Percentiles rank a stretch among this genome's conserved stretches.
Conservation (phyloP, 1,140 invertebrate species). For the Eciton burchellii region DNA sequence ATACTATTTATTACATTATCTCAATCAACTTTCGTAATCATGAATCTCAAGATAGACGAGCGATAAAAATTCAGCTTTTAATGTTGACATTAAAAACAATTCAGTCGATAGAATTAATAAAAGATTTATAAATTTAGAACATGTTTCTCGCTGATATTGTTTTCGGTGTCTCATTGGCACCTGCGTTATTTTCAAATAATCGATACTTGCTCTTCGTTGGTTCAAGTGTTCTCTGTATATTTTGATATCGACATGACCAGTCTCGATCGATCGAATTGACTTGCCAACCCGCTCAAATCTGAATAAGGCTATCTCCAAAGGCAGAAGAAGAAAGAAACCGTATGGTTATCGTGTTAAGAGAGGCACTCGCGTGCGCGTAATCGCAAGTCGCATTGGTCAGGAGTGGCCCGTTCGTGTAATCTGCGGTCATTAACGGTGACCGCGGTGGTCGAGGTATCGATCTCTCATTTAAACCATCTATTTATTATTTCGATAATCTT, state of each 20-base stretch:
- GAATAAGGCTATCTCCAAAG: background rate
- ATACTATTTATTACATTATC: too few relatives aligned
- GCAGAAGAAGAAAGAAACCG: constrained; percentile 6
- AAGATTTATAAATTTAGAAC: too few relatives aligned
- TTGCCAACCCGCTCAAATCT: constrained; percentile 8
- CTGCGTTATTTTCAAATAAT: background rate
- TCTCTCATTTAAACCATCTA: constrained; percentile 1
- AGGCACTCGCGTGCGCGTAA: constrained; percentile 65
- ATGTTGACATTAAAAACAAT: too few relatives aligned
- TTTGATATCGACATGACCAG: constrained; percentile 35
- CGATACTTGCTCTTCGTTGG: background rate
- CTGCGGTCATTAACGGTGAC: constrained; percentile 59
- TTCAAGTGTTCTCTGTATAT: constrained; percentile 27
- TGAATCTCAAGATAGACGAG: too few relatives aligned
- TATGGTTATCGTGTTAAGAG: constrained; percentile 45
- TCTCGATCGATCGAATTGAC: constrained; percentile 41
- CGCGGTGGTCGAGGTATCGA: constrained; percentile 59
- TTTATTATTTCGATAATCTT: constrained; percentile 13
- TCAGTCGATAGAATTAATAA: too few relatives aligned
- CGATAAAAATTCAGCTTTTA: too few relatives aligned
- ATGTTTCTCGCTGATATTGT: background rate
- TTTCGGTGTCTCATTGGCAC: background rate
- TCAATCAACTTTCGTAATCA: too few relatives aligned
- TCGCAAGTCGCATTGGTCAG: constrained; percentile 49
- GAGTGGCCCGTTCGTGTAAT: background rate